Evolutionary conservation across 2,888 invertebrate species (phyloP).

Genomic region (Eledona agricola): DNA sequence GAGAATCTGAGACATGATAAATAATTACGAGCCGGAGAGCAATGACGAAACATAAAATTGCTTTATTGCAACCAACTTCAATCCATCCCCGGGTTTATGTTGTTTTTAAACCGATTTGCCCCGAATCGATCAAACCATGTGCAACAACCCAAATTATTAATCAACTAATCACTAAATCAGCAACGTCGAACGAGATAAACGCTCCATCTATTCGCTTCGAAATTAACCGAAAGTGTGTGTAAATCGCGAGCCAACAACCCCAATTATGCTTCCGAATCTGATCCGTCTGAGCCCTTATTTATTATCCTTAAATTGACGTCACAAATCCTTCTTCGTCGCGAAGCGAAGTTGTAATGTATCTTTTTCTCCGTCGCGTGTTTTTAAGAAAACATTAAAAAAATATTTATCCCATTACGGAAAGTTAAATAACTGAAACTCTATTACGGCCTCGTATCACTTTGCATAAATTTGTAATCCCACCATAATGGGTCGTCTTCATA

Average conservation of each 20-base stretch:
- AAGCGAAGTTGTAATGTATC: too few species aligned
- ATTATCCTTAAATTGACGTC: too few species aligned
- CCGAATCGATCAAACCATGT: conserved; percentile 2
- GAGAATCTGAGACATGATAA: conserved; percentile 22
- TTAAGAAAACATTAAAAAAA: too few species aligned
- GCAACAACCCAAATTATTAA: conserved; percentile 4
- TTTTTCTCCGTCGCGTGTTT: too few species aligned
- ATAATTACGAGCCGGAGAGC: conserved; percentile 17
- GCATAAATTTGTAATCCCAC: conserved; percentile 24
- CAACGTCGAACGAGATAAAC: too few species aligned
- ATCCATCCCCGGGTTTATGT: conserved; percentile 8
- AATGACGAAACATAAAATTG: conserved; percentile 19
- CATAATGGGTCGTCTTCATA: conserved; percentile 17
- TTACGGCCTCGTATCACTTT: conserved; percentile 19
- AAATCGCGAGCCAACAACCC: too few species aligned
- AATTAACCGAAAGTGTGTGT: too few species aligned
- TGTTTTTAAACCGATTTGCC: conserved; percentile 2
- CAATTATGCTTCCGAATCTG: too few species aligned
- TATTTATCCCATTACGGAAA: neutral
- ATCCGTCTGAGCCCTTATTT: too few species aligned
- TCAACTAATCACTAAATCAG: conserved; percentile 4
- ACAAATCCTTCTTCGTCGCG: too few species aligned
- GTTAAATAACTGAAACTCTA: conserved; percentile 21
- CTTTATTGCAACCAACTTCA: conserved; percentile 11
- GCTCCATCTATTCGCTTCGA: too few species aligned